Percentiles rank a stretch among this genome's conserved stretches.
Evolutionary conservation across 2,888 invertebrate species (phyloP).

Genomic region (Seira musarum): DNA sequence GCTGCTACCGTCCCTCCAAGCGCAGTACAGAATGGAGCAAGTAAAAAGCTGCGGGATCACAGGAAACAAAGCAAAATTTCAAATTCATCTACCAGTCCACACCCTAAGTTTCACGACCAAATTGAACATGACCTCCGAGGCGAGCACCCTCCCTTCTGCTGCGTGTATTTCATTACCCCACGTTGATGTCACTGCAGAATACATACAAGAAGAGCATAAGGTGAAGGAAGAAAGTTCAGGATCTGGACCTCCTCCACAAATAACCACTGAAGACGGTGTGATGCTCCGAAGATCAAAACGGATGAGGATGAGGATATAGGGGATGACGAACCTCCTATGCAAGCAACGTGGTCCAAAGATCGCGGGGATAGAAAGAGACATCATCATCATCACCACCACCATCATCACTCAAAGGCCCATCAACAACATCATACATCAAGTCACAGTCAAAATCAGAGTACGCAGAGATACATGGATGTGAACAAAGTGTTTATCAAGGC

Average conservation of each 20-base stretch:
- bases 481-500: slow-evolving; percentile 83
- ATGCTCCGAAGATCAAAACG: slow-evolving; percentile 82
- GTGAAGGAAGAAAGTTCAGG: slow-evolving; percentile 7
- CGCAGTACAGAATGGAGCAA: slow-evolving; percentile 97
- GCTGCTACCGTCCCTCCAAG: slow-evolving; percentile 94
- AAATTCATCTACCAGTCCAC: slow-evolving; percentile 92
- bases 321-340: slow-evolving; percentile 7
- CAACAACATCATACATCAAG: slow-evolving; percentile 10
- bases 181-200: slow-evolving; percentile 88
- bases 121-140: slow-evolving; percentile 72
- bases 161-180: slow-evolving; percentile 92
- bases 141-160: slow-evolving; percentile 81
- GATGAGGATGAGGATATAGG: slow-evolving; percentile 39
- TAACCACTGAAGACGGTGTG: slow-evolving; percentile 81
- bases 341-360: slow-evolving; percentile 5
- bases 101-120: slow-evolving; percentile 96
- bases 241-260: not conserved
- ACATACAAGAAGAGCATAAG: slow-evolving; percentile 78
- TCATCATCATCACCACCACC: slow-evolving; percentile 64
- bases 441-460: slow-evolving; percentile 70
- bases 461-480: slow-evolving; percentile 72
- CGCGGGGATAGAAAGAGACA: slow-evolving; percentile 70
- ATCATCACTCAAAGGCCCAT: slow-evolving; percentile 9
- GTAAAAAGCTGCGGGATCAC: slow-evolving; percentile 93
- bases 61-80: slow-evolving; percentile 94